Evolutionary conservation across 2,888 invertebrate genomes (phyloP).

Genomic region (Sycophila texana): DNA sequence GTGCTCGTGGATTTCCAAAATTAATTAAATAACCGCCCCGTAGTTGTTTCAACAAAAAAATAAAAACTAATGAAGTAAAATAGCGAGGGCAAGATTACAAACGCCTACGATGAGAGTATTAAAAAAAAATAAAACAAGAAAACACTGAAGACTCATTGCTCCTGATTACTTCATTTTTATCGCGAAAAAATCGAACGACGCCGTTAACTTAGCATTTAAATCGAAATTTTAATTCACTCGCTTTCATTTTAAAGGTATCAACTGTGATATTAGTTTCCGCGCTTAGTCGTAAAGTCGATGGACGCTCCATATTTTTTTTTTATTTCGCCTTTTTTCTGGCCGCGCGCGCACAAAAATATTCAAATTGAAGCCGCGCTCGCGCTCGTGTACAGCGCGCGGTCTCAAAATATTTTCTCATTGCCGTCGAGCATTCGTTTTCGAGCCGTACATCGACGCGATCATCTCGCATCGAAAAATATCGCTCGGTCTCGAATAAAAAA

Average conservation of each 20-base stretch:
- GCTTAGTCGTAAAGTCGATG: not conserved
- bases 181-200: conserved; percentile 13
- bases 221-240: conserved; percentile 16
- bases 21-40: too few species aligned
- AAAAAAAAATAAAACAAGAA: not conserved
- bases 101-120: not conserved
- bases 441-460: conserved; percentile 33
- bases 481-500: conserved; percentile 3
- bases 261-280: conserved; percentile 17
- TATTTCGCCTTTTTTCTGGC: not conserved
- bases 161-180: not conserved
- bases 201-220: conserved; percentile 29
- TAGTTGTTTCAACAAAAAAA: too few species aligned
- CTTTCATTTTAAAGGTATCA: conserved; percentile 30
- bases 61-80: too few species aligned
- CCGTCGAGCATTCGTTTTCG: conserved; percentile 26
- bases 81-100: too few species aligned
- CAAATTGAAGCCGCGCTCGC: conserved; percentile 12
- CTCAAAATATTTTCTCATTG: conserved; percentile 44
- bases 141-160: not conserved
- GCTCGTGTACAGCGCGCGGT: not conserved
- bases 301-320: not conserved
- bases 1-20: not conserved
- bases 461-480: conserved; percentile 31
- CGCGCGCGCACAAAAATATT: conserved; percentile 16